Evolutionary conservation across 1,140 invertebrate genomes (phyloP).

Genomic region (Heliconius himera): DNA sequence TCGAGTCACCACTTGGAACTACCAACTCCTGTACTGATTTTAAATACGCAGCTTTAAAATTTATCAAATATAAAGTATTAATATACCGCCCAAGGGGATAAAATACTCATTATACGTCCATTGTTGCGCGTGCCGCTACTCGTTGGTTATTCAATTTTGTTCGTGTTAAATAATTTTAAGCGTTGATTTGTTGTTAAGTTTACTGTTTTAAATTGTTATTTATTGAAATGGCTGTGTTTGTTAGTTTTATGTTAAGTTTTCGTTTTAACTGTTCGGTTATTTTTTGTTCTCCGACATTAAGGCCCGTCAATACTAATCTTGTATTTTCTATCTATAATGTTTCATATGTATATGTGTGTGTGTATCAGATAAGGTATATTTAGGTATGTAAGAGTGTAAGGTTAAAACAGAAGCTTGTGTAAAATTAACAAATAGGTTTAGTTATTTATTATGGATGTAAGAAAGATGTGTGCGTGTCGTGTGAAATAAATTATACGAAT

Average conservation of each 20-base stretch:
- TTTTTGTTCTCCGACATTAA: constrained; percentile 75
- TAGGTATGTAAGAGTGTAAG: constrained; percentile 52
- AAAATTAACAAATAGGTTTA: constrained; percentile 76
- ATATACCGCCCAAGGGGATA: constrained; percentile 53
- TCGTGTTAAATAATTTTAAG: constrained; percentile 74
- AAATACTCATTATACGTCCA: constrained; percentile 61
- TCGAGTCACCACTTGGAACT: constrained; percentile 17
- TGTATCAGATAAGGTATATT: constrained; percentile 36
- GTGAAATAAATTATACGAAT: constrained; percentile 60
- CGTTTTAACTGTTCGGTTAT: constrained; percentile 68
- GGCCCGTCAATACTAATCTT: constrained; percentile 43
- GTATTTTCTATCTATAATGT: neutral
- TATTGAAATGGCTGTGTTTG: constrained; percentile 76
- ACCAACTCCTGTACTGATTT: constrained; percentile 30
- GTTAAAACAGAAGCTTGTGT: constrained; percentile 77
- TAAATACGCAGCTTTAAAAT: constrained; percentile 46
- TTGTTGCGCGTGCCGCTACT: constrained; percentile 50
- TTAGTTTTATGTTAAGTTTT: constrained; percentile 81
- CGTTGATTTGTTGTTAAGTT: constrained; percentile 76
- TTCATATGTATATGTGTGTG: constrained; percentile 38
- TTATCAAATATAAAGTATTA: constrained; percentile 47
- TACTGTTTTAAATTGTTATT: constrained; percentile 62
- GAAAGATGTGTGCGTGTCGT: constrained; percentile 66
- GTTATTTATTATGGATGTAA: constrained; percentile 70
- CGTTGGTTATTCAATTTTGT: constrained; percentile 59